Base-by-base conservation (phyloP, 2,113 vertebrate genomes). In the Daphoenositta chrysoptera region DNA sequence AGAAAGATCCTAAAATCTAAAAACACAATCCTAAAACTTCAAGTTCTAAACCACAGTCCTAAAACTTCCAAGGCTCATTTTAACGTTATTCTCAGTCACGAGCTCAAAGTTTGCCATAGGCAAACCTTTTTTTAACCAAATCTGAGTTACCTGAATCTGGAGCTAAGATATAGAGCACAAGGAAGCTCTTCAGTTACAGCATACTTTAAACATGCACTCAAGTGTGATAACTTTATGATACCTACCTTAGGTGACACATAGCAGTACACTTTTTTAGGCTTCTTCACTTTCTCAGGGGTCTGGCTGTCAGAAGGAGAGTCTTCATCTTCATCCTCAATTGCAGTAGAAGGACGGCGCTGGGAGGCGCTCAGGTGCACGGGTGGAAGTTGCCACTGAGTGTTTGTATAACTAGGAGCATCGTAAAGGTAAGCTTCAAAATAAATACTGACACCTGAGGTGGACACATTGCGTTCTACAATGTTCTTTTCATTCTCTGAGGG, bases 191-290 rank as follows among this genome's bases (percentile, higher is more conserved):
- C 31, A 66, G 54, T 35, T 73, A 31, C 64, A 86, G 33, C 9
- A 21, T 22, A 35, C 31, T 80, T 95, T 35, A 79, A 94, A 37
- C 22, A 37, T 4, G 14, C 6, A 27, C 23, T 68, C 13, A 73
- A 40, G 39, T 47, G 28, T 5, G 31, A 27, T 57, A 64, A 57
- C 27, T 70, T 64, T n/a, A 30, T 31, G 30, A 7, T 39, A 91
- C 73, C 84, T 96, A 99, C 99, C 99, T 99, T 99, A 98, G 99
- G 99, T 94, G 99, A 99, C 97, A 99, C 99, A 79, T 99, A 99
- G 97, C 99, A 99, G 95, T 99, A 99, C 82, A 99, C 99, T 97
- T 99, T 99, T 98, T 99, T 99, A 81, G 99, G 99, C 98, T 99
- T 99, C 98, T 99, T 99, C 97, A 99, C 98, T 95, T 99, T 99